phyloP scores from a whole-genome alignment of 2,797 vertebrate genomes.

The Acanthis flammea region DNA sequence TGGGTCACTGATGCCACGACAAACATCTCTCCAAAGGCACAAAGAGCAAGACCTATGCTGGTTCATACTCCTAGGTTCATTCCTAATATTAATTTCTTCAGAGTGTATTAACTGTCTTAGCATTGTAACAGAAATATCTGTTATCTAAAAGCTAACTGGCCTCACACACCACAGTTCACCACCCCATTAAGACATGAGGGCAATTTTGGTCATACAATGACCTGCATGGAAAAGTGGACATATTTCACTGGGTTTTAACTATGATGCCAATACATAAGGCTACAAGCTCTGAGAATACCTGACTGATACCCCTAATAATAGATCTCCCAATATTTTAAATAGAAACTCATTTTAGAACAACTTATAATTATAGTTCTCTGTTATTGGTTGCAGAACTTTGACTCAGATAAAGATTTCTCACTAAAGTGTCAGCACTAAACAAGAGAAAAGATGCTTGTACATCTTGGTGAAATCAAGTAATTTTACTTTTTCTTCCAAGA shows the following conservation, averaged over 20 bases:
- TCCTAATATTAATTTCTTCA: neutral
- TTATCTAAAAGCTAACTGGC: neutral
- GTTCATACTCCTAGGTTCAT: neutral
- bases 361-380: neutral
- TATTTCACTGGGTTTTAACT: neutral
- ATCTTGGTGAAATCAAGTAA: neutral
- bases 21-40: neutral
- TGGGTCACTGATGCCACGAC: neutral
- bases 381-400: neutral
- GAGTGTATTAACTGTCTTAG: neutral
- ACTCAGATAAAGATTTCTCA: neutral
- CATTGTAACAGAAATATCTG: neutral
- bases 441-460: constrained; percentile 16
- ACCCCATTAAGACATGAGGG: neutral
- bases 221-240: neutral
- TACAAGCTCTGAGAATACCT: neutral
- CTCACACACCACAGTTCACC: neutral
- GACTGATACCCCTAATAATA: neutral
- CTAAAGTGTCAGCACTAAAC: neutral
- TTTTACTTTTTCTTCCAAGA: constrained; percentile 48
- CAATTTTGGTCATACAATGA: neutral
- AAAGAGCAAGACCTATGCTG: neutral
- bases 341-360: neutral
- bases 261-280: neutral
- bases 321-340: neutral